Percentiles rank a stretch among this genome's conserved stretches.
phyloP scores from a whole-genome alignment of 1,140 invertebrate species.

The Trichoplusia ni region DNA sequence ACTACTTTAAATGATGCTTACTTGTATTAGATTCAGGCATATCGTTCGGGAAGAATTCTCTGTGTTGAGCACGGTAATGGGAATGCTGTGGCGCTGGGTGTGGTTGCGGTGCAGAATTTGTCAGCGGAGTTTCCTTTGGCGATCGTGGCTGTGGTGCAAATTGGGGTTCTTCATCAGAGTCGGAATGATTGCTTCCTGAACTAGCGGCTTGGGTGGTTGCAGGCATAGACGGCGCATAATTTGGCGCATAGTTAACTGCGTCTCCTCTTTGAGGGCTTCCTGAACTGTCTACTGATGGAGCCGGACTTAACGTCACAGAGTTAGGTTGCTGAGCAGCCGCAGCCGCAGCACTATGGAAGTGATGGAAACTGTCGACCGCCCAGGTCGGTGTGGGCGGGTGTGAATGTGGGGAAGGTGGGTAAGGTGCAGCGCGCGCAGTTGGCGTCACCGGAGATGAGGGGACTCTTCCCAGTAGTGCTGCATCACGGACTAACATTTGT shows the following conservation, averaged over 20 bases:
- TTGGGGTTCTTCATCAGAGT: slow-evolving; percentile 88
- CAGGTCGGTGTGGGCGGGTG: slow-evolving; percentile 90
- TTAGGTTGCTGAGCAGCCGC: slow-evolving; percentile 88
- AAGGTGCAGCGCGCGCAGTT: slow-evolving; percentile 89
- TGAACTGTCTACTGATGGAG: slow-evolving; percentile 93
- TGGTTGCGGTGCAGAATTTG: slow-evolving; percentile 66
- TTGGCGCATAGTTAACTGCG: slow-evolving; percentile 89
- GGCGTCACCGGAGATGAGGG: slow-evolving; percentile 93
- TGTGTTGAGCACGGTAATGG: slow-evolving; percentile 75
- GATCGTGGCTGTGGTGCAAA: slow-evolving; percentile 68
- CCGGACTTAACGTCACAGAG: slow-evolving; percentile 94
- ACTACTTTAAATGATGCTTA: slow-evolving; percentile 77
- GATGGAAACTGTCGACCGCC: slow-evolving; percentile 83
- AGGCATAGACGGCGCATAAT: slow-evolving; percentile 87
- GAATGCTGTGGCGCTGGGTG: slow-evolving; percentile 71
- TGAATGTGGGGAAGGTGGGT: slow-evolving; percentile 88
- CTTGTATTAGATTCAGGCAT: slow-evolving; percentile 91
- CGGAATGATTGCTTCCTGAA: slow-evolving; percentile 87
- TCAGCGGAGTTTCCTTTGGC: slow-evolving; percentile 74
- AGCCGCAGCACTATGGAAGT: slow-evolving; percentile 84
- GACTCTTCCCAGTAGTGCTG: slow-evolving; percentile 87
- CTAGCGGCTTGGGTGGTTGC: slow-evolving; percentile 67
- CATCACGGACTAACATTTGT: slow-evolving; percentile 92
- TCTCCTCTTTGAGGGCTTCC: slow-evolving; percentile 91
- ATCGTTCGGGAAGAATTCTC: slow-evolving; percentile 89